A percentile compares a stretch with the other conserved stretches of the same genome.
These are phyloP conservation scores for Lynx canadensis DNA, from an alignment of 2,113 vertebrate species.

Conservation along the genomic window DNA sequence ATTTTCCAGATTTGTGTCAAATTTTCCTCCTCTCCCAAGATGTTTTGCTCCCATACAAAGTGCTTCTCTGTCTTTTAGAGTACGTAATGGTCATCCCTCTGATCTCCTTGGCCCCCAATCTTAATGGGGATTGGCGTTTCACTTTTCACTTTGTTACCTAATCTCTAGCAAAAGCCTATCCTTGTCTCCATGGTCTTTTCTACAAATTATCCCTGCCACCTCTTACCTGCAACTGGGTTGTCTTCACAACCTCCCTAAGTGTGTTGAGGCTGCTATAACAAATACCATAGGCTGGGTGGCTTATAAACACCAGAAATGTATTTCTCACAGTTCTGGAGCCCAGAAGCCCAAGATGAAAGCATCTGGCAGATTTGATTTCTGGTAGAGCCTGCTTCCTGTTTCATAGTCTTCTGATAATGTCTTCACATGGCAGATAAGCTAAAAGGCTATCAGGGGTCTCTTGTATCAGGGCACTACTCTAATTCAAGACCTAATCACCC, in stretches of 20 bases:
- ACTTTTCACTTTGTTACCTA: neutral
- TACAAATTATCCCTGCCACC: neutral
- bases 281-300: neutral
- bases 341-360: neutral
- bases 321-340: neutral
- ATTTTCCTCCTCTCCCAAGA: slow-evolving; percentile 1
- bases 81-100: neutral
- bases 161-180: neutral
- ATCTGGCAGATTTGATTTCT: neutral
- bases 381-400: neutral
- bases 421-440: neutral
- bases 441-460: neutral
- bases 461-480: neutral
- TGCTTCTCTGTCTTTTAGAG: neutral
- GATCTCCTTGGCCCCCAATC: neutral
- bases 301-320: neutral
- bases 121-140: neutral
- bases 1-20: slow-evolving; percentile 54
- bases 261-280: neutral
- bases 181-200: neutral
- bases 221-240: neutral
- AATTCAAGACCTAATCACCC: neutral
- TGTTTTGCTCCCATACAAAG: neutral
- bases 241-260: neutral
- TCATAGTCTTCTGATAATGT: neutral